Conservation (phyloP, 2,888 invertebrate species). For the Eupithecia centaureata region DNA sequence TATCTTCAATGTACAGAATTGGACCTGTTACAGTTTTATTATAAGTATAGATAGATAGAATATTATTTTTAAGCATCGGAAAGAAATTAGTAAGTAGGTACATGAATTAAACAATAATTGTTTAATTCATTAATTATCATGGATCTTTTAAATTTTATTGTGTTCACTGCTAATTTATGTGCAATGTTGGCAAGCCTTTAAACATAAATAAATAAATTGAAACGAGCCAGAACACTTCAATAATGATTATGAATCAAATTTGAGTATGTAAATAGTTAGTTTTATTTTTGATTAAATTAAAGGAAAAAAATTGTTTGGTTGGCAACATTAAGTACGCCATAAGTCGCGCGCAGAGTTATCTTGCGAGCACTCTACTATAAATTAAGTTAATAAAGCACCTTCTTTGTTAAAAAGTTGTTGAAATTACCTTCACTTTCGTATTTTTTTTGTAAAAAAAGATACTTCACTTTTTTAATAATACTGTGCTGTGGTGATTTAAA, state of each 20-base stretch:
- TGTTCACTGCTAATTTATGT: too few species aligned
- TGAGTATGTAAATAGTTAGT: not conserved
- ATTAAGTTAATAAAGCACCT: not conserved
- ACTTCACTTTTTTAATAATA: too few species aligned
- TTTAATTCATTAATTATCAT: too few species aligned
- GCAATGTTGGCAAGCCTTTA: too few species aligned
- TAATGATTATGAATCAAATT: constrained; percentile 14
- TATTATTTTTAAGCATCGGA: constrained; percentile 15
- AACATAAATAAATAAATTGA: too few species aligned
- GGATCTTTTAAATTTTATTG: too few species aligned
- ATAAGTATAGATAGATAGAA: too few species aligned
- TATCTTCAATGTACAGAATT: too few species aligned
- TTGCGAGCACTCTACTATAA: constrained; percentile 21
- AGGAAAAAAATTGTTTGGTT: constrained; percentile 16
- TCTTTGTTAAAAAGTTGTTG: not conserved
- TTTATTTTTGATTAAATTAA: constrained; percentile 14
- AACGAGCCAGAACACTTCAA: constrained; percentile 16
- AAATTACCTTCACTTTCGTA: not conserved
- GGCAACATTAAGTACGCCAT: constrained; percentile 28
- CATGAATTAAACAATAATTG: constrained; percentile 17
- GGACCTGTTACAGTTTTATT: too few species aligned
- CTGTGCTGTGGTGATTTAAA: too few species aligned
- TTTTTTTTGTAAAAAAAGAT: not conserved
- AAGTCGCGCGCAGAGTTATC: constrained; percentile 30
- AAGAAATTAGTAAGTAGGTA: constrained; percentile 18